Evolutionary conservation across 2,113 vertebrate genomes (phyloP), one percentile per base, ranked within the genome.

Genomic region (Charadrius vociferus): DNA sequence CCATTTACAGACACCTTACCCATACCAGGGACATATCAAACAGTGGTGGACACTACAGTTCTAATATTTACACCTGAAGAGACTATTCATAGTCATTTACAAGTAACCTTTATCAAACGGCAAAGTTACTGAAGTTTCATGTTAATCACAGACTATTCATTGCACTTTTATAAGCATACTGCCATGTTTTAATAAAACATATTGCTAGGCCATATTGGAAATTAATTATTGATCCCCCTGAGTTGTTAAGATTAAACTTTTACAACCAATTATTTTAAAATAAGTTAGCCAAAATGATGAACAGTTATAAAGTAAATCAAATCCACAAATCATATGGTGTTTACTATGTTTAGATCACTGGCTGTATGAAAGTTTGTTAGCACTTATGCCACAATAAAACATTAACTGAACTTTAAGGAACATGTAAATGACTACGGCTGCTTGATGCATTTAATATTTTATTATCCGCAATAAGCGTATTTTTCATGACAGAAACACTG

Each of bases 241-340:
- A 81, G 45, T 36, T 91, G 73, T 83, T 94, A 93, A 81, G n/a
- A 94, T 95, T 95, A 97, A 95, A 93, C 21, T 97, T 96, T 96
- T 79, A 92, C 50, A 92, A 79, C 47, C 55, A 93, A 93, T 81
- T 93, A 75, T 53, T 93, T 80, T 93, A 79, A 78, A 68, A 30
- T 79, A 92, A 88, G 66, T 80, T 81, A 79, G 52, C 41, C 89
- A 39, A 22, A 85, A 93, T 58, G 67, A 94, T 22, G 21, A 91
- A 89, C 22, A 58, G 66, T 66, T 90, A 72, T 29, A 55, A 91
- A 85, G 30, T 41, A 97, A 95, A 96, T 95, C 83, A 96, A 95
- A 95, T 47, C 32, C 53, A 77, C 93, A 86, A 77, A 90, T 97
- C 67, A 59, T 26, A 55, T 16, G 26, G 26, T 67, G 29, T 41